These are phyloP conservation scores for Apeira syringaria DNA, from an alignment of 2,888 invertebrate genomes.

Conservation along the genomic window DNA sequence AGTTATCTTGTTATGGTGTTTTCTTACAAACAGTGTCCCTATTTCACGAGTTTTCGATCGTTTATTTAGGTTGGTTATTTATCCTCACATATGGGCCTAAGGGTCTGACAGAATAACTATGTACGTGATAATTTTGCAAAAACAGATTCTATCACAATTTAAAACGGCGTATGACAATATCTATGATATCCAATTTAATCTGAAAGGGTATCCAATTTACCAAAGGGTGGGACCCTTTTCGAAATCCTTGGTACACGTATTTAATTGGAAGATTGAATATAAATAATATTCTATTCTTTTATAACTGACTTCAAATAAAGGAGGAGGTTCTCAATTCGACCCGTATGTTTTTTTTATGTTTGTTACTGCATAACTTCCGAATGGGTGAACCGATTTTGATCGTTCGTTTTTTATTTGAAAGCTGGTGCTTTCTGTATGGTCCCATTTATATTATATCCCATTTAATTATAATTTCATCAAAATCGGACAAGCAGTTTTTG, in stretches of 20 bases:
- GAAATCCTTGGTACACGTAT: constrained; percentile 7
- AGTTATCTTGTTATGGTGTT: constrained; percentile 5
- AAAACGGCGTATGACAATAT: constrained; percentile 23
- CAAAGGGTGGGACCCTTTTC: constrained; percentile 13
- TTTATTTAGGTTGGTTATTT: constrained; percentile 21
- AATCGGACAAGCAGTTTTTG: no score
- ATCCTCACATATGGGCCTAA: constrained; percentile 19
- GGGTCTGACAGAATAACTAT: constrained; percentile 25
- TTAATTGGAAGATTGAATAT: constrained; percentile 14
- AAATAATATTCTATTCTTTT: no score
- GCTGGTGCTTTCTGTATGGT: no score
- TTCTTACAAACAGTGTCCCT: no score
- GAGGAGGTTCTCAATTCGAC: no score
- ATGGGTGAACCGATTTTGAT: no score
- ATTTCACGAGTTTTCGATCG: constrained; percentile 13
- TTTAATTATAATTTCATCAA: no score
- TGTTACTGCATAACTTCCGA: no score
- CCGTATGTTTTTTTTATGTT: no score
- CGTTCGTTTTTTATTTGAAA: no score
- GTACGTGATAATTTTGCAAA: constrained; percentile 34
- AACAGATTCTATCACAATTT: constrained; percentile 17
- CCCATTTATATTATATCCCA: no score
- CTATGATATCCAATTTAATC: constrained; percentile 30
- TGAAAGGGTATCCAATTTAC: constrained; percentile 28
- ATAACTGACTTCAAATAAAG: no score